Percentiles rank a stretch among this genome's conserved stretches.
These are phyloP conservation scores for Anorthoa munda DNA, from an alignment of 2,888 invertebrate genomes.

Conservation along the genomic window DNA sequence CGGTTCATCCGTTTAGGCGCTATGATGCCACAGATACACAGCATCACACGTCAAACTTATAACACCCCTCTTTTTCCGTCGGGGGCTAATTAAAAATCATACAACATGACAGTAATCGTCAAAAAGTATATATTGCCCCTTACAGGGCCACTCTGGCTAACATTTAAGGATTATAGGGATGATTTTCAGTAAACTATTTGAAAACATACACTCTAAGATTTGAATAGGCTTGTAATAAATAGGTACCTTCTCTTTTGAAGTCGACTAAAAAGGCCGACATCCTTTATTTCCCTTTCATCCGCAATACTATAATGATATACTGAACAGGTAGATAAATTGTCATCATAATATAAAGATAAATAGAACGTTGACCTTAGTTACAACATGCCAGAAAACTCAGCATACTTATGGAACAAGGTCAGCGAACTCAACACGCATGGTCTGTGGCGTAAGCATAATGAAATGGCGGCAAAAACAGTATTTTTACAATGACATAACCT, in stretches of 20 bases:
- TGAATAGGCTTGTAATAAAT: no score
- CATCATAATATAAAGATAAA: slow-evolving; percentile 13
- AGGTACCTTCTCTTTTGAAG: neutral
- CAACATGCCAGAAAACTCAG: slow-evolving; percentile 2
- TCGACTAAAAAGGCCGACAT: neutral
- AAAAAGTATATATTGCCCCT: no score
- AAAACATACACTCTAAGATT: no score
- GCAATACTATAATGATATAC: neutral
- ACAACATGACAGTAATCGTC: no score
- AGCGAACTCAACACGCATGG: neutral
- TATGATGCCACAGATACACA: no score
- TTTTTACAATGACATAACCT: neutral
- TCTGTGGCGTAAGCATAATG: neutral
- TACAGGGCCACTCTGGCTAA: no score
- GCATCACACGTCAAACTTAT: no score
- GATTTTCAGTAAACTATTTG: no score
- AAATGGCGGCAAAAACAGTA: neutral
- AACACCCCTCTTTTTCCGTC: no score
- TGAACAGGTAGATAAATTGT: slow-evolving; percentile 22
- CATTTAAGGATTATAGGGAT: no score
- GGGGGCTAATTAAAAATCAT: no score
- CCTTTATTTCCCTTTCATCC: slow-evolving; percentile 5
- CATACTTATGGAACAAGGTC: slow-evolving; percentile 3
- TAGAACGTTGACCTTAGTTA: slow-evolving; percentile 21
- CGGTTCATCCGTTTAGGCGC: no score